Base-by-base conservation (phyloP, 2,888 invertebrate species). In the Chrysolina americana region DNA sequence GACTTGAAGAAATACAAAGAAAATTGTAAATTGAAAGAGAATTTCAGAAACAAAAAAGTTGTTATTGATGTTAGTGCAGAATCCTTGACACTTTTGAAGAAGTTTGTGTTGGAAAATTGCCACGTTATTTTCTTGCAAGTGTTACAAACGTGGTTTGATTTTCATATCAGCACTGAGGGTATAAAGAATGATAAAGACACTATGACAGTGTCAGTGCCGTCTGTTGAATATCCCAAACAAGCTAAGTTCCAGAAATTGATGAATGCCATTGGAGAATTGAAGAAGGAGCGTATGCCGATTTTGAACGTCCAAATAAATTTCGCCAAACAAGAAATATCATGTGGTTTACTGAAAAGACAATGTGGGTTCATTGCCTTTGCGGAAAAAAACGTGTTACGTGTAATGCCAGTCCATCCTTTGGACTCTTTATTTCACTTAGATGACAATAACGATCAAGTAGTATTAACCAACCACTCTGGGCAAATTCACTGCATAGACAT, bases 11-110 rank as follows among this genome's bases (percentile, higher is more conserved):
- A 91, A 66, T 88, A 92, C 72, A 91, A 92, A 81, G 92, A 93
- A 85, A 91, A 91, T 72, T 50, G 90, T 80, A 91, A 91, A 66
- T 88, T 92, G 73, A 91, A 92, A 81, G 92, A 92, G 85, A 91
- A 91, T 72, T 93, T 93, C 84, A 92, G 94, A 83, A 92, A 92
- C 41, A 92, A 93, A 83, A 94, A 94, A 89, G 94, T 92, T 88
- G 92, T 93, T 83, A 88, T 94, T 64, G 91, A 92, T 81, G 87
- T 95, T 78, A 92, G 92, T n/a, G 90, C 92, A 82, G 91, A 92
- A 85, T 92, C 87, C 0, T 79, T 86, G 13, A 69, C 17, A 6
- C 69, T 82, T 9, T 80, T 88, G 28, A 87, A 85, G 72, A 85
- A 85, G 70, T 88, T 87, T 81, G 81, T 88, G 21, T 77, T 79